phyloP scores from a whole-genome alignment of 2,113 vertebrate genomes.

The Oncorhynchus keta region DNA sequence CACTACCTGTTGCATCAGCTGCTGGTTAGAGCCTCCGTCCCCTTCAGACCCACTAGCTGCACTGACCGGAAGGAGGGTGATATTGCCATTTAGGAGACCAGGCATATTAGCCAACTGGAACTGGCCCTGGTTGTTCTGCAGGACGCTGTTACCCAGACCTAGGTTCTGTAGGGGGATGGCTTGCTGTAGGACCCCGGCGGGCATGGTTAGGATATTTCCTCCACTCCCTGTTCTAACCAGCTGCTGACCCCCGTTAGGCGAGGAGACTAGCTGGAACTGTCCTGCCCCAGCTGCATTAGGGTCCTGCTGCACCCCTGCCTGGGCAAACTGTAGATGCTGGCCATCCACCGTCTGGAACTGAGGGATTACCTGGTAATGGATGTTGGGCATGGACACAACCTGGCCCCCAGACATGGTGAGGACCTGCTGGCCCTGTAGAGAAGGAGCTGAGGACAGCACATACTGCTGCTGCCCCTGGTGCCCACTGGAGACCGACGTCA shows the following conservation, averaged over 20 bases:
- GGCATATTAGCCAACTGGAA: constrained; percentile 90
- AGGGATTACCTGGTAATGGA: constrained; percentile 97
- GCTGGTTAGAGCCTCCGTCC: constrained; percentile 55
- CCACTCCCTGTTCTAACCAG: constrained; percentile 74
- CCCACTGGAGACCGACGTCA: constrained; percentile 60
- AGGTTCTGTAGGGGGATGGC: constrained; percentile 93
- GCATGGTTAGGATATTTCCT: constrained; percentile 90
- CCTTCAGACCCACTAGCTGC: constrained; percentile 60
- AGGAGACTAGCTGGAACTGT: constrained; percentile 89
- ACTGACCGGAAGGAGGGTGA: constrained; percentile 90
- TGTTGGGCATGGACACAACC: constrained; percentile 83
- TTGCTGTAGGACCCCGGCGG: constrained; percentile 87
- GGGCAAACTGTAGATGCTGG: constrained; percentile 88
- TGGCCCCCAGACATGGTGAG: constrained; percentile 80
- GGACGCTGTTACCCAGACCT: constrained; percentile 80
- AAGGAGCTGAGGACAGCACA: constrained; percentile 82
- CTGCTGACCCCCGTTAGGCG: constrained; percentile 83
- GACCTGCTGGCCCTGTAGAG: constrained; percentile 87
- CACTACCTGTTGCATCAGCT: constrained; percentile 59
- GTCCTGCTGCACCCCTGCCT: constrained; percentile 80
- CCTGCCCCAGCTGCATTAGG: constrained; percentile 64
- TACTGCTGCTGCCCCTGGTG: constrained; percentile 78
- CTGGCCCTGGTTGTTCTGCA: constrained; percentile 90
- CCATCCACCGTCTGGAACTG: constrained; percentile 96
- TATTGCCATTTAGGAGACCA: constrained; percentile 91